A percentile compares a stretch with the other conserved stretches of the same genome.
Evolutionary conservation across 2,797 vertebrate species (phyloP).

Genomic region (Momotus momota): DNA sequence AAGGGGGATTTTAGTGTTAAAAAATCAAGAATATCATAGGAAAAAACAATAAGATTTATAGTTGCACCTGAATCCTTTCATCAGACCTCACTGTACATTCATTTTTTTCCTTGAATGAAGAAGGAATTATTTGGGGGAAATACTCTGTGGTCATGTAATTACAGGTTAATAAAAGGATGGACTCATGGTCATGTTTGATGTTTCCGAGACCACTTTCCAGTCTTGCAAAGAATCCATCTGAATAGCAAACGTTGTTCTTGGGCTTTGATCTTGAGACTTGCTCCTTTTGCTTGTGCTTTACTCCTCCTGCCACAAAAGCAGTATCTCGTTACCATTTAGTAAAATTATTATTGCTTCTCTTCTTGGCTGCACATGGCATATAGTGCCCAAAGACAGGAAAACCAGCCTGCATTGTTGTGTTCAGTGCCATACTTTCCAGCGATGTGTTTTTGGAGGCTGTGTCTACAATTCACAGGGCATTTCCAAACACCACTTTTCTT

Average conservation of each 20-base stretch:
- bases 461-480: background rate
- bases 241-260: background rate
- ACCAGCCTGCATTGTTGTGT: background rate
- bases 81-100: background rate
- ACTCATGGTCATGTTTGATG: background rate
- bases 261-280: background rate
- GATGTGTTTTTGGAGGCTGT: background rate
- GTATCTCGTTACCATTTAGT: background rate
- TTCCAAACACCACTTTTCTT: background rate
- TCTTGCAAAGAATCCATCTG: background rate
- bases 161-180: background rate
- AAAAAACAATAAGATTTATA: background rate
- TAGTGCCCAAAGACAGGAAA: background rate
- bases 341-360: background rate
- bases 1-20: background rate
- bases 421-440: background rate
- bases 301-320: background rate
- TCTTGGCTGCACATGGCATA: background rate
- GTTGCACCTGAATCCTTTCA: background rate
- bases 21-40: background rate
- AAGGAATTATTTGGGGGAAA: background rate
- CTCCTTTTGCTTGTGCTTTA: background rate
- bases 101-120: background rate
- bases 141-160: background rate
- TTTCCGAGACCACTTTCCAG: background rate